phyloP scores from a whole-genome alignment of 2,888 invertebrate genomes.

The Nycteola revayana region DNA sequence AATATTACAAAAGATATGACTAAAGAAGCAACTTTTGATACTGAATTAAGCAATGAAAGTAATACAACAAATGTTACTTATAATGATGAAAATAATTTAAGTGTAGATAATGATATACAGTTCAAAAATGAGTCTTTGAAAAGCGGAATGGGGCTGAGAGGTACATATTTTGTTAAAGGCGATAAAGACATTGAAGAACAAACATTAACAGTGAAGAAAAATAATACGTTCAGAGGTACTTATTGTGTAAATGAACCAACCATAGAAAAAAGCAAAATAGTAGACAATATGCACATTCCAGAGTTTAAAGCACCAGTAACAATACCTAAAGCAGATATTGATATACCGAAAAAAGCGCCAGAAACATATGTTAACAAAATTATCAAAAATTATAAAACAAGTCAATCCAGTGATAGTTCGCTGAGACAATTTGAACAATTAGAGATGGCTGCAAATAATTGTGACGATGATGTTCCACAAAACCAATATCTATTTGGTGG shows the following conservation, averaged over 20 bases:
- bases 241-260: slow-evolving; percentile 32
- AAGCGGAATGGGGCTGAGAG: slow-evolving; percentile 16
- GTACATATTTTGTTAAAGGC: slow-evolving; percentile 28
- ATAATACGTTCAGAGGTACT: slow-evolving; percentile 29
- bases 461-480: slow-evolving; percentile 18
- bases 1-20: not conserved
- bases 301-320: slow-evolving; percentile 14
- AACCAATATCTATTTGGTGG: slow-evolving; percentile 31
- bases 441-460: slow-evolving; percentile 45
- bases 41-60: slow-evolving; percentile 1
- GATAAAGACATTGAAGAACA: slow-evolving; percentile 11
- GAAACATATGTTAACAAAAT: slow-evolving; percentile 43
- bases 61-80: slow-evolving; percentile 10
- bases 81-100: slow-evolving; percentile 8
- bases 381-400: slow-evolving; percentile 41
- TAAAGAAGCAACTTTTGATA: not conserved
- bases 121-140: slow-evolving; percentile 13
- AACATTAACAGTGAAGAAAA: slow-evolving; percentile 14
- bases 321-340: slow-evolving; percentile 5
- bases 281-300: not conserved
- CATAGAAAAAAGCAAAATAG: not conserved
- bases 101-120: slow-evolving; percentile 5
- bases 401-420: slow-evolving; percentile 46
- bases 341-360: not conserved
- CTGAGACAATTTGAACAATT: slow-evolving; percentile 58